Evolutionary conservation across 2,113 vertebrate species (phyloP).

Genomic region (Bufo gargarizans): DNA sequence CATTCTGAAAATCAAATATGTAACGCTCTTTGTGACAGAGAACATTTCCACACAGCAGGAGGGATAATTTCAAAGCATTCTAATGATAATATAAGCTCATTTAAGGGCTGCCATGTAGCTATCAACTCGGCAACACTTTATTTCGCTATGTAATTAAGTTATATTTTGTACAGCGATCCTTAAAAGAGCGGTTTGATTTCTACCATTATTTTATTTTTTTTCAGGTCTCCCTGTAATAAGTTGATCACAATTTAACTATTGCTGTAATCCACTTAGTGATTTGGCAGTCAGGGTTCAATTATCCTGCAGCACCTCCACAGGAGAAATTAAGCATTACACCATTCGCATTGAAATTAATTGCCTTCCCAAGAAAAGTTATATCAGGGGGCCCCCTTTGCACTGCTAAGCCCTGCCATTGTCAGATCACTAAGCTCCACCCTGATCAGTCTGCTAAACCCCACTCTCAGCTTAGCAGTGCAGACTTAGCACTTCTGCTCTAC

Average conservation of each 20-base stretch:
- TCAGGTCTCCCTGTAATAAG: neutral
- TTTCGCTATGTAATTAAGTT: neutral
- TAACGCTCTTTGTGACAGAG: constrained; percentile 6
- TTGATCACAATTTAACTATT: neutral
- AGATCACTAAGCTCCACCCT: no score
- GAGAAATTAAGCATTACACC: neutral
- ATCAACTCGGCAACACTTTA: neutral
- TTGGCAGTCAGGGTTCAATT: neutral
- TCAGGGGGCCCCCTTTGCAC: no score
- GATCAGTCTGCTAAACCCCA: no score
- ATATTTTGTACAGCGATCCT: neutral
- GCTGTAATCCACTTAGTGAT: neutral
- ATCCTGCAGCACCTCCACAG: neutral
- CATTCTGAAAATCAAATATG: constrained; percentile 18
- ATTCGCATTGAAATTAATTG: neutral
- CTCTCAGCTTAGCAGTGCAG: no score
- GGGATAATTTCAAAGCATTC: neutral
- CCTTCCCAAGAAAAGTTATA: no score
- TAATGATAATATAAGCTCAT: neutral
- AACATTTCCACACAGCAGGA: constrained; percentile 38
- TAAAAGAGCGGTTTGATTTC: neutral
- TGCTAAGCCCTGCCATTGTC: no score
- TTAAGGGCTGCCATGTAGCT: neutral
- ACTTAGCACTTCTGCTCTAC: no score
- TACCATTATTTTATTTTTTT: neutral